Base-by-base conservation (phyloP, 2,888 invertebrate genomes). In the Sesia bembeciformis region DNA sequence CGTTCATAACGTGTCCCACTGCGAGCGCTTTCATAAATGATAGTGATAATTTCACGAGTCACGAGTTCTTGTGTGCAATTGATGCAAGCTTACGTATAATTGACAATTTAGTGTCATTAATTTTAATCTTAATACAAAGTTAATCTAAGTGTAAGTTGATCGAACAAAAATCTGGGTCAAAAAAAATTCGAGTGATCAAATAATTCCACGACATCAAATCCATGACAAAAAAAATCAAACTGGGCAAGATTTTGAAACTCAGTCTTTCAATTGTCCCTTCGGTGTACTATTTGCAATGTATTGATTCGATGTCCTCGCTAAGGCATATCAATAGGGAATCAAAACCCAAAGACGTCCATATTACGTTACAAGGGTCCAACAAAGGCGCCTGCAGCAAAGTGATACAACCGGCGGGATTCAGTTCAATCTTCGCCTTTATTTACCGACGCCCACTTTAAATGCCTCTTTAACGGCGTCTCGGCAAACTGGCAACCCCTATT, bases 361-460 rank as follows among this genome's bases (percentile, higher is more conserved):
- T 46, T 23, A 46, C 46, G 46, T 46, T 46, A 46, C 46, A 46
- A 8, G 46, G 46, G 46, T 46, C 46, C n/a, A 5, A 46, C 51
- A 40, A 51, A 51, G 40, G 39, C 49, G 49, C 53, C 49, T 50
- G 49, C 49, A 43, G 49, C 53, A 50, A 55, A 55, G 49, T 55
- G 55, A 55, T 53, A 55, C 55, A 55, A 51, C 42, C 49, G 49
- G 39, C 42, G 49, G 54, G 52, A 54, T 55, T 57, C 54, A 52
- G 54, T 40, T 51, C 53, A 58, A 64, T 63, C 61, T 60, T 42
- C 39, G 53, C 60, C 66, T 63, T 70, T 74, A 72, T 72, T 71
- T 69, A 70, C 63, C 60, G 40, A 53, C 39, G 43, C 53, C 46
- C 40, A 49, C 56, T 67, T 67, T 61, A 65, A 66, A 69, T 65